Conservation (phyloP, 2,797 vertebrate species). For the Takifugu rubripes region DNA sequence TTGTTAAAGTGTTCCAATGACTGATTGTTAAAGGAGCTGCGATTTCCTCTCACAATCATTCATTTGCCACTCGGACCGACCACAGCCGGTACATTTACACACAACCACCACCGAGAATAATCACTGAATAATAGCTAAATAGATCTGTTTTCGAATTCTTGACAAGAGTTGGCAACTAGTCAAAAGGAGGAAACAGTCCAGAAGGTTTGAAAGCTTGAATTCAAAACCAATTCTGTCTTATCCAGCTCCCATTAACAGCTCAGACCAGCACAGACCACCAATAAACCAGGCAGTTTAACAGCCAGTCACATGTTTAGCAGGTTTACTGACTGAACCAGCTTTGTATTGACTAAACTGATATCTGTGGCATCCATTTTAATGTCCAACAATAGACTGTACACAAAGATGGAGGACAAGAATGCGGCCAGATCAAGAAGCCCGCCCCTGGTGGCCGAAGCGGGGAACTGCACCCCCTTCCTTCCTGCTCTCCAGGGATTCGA, state of each 20-base stretch:
- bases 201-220: not conserved
- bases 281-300: not conserved
- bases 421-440: too few relatives aligned
- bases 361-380: not conserved
- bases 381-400: too few relatives aligned
- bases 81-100: slow-evolving; percentile 42
- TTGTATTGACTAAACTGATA: not conserved
- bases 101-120: not conserved
- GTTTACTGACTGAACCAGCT: not conserved
- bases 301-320: slow-evolving; percentile 11
- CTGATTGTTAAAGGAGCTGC: slow-evolving; percentile 43
- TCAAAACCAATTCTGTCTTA: slow-evolving; percentile 3
- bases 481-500: too few relatives aligned
- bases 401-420: too few relatives aligned
- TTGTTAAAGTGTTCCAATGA: not conserved
- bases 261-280: not conserved
- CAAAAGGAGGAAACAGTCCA: too few relatives aligned
- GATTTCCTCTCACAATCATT: slow-evolving; percentile 38
- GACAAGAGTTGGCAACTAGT: too few relatives aligned
- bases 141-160: too few relatives aligned
- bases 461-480: not conserved
- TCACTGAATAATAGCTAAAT: not conserved
- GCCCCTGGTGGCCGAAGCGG: not conserved
- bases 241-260: not conserved
- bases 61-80: slow-evolving; percentile 29